Conservation (phyloP, 2,113 vertebrate genomes). For the Caranx melampygus region DNA sequence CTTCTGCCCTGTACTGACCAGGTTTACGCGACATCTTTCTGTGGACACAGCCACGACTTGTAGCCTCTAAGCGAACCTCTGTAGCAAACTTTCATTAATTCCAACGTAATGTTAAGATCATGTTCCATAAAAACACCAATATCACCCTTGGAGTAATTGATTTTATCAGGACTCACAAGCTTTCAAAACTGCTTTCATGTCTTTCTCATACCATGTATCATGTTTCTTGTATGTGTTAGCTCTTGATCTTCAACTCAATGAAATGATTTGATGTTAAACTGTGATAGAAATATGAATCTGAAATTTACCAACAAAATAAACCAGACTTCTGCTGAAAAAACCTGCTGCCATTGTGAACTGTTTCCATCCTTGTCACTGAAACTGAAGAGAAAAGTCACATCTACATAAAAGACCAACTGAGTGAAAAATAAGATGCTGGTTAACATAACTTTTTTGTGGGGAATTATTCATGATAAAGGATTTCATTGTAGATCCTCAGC, state of each 20-base stretch:
- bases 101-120: too few species aligned
- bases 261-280: conserved; percentile 8
- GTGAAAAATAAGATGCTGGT: neutral
- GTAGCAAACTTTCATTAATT: too few species aligned
- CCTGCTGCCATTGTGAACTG: neutral
- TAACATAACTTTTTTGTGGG: neutral
- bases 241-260: neutral
- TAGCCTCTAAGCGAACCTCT: neutral
- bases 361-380: neutral
- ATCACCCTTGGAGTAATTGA: too few species aligned
- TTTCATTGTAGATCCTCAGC: neutral
- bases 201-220: neutral
- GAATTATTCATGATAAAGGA: neutral
- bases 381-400: neutral
- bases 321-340: conserved; percentile 27
- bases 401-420: neutral
- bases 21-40: neutral
- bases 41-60: neutral
- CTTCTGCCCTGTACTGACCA: neutral
- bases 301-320: conserved; percentile 48
- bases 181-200: neutral
- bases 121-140: neutral
- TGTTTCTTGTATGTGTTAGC: neutral
- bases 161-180: neutral
- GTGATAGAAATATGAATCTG: conserved; percentile 5